Evolutionary conservation across 2,113 vertebrate genomes (phyloP).

Genomic region (Egretta garzetta): DNA sequence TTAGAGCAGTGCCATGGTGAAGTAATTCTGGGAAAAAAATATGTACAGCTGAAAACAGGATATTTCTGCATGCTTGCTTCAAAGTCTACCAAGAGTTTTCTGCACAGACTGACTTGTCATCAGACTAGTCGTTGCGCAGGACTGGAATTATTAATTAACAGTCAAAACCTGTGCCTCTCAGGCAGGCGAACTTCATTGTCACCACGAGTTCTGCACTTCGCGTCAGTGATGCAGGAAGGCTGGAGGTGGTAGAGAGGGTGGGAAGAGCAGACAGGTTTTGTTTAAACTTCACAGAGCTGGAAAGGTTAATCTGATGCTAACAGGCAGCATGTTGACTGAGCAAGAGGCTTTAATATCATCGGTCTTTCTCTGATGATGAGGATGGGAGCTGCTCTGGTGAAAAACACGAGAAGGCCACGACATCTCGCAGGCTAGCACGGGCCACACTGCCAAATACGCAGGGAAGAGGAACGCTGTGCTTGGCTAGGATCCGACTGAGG

Average conservation of each 20-base stretch:
- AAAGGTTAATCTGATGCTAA: neutral
- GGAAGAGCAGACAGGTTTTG: neutral
- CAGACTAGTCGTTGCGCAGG: slow-evolving; percentile 6
- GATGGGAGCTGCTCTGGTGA: neutral
- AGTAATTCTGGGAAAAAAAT: slow-evolving; percentile 61
- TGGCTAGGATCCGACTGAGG: neutral
- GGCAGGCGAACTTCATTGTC: neutral
- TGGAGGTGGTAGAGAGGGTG: neutral
- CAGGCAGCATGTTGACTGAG: neutral
- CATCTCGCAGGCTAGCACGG: accelerated
- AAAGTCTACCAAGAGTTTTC: slow-evolving; percentile 44
- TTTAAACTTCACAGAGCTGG: neutral
- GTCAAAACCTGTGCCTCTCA: neutral
- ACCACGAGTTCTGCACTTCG: neutral
- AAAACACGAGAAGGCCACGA: neutral
- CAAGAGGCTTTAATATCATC: neutral
- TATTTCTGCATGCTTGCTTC: slow-evolving; percentile 71
- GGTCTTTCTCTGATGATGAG: neutral
- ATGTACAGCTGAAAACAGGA: slow-evolving; percentile 65
- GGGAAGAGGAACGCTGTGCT: neutral
- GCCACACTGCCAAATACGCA: neutral
- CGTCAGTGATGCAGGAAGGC: neutral
- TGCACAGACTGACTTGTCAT: neutral
- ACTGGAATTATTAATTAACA: slow-evolving; percentile 56
- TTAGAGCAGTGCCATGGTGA: slow-evolving; percentile 67